These are phyloP conservation scores for Thelaira solivaga DNA, from an alignment of 2,888 invertebrate genomes.

Conservation along the genomic window DNA sequence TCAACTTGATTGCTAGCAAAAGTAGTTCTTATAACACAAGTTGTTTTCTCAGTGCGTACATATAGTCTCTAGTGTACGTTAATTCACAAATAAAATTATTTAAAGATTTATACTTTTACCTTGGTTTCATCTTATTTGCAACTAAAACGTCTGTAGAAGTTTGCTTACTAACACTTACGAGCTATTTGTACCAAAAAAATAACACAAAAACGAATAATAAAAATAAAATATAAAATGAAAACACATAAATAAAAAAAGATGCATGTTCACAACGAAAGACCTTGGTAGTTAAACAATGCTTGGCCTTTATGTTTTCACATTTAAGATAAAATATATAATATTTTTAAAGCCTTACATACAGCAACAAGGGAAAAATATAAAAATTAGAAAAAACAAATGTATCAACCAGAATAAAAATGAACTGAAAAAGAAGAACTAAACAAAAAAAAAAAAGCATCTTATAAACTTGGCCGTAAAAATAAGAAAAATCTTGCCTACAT, in stretches of 20 bases:
- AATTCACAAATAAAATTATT: not conserved
- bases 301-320: constrained; percentile 19
- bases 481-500: constrained; percentile 21
- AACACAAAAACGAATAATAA: too few species aligned
- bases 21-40: too few species aligned
- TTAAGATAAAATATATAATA: constrained; percentile 38
- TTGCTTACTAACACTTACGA: constrained; percentile 29
- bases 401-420: not conserved
- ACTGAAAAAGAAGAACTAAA: not conserved
- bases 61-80: not conserved
- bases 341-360: constrained; percentile 30
- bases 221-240: not conserved
- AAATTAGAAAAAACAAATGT: constrained; percentile 5
- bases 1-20: too few species aligned
- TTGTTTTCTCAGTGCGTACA: too few species aligned
- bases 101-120: not conserved
- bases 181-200: not conserved
- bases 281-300: constrained; percentile 43
- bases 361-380: not conserved
- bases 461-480: constrained; percentile 59
- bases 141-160: constrained; percentile 13
- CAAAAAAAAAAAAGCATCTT: constrained; percentile 22
- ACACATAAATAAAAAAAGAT: not conserved
- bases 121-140: not conserved
- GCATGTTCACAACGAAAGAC: constrained; percentile 25